Conservation (phyloP, 2,888 invertebrate species). For the Helleia helle region DNA sequence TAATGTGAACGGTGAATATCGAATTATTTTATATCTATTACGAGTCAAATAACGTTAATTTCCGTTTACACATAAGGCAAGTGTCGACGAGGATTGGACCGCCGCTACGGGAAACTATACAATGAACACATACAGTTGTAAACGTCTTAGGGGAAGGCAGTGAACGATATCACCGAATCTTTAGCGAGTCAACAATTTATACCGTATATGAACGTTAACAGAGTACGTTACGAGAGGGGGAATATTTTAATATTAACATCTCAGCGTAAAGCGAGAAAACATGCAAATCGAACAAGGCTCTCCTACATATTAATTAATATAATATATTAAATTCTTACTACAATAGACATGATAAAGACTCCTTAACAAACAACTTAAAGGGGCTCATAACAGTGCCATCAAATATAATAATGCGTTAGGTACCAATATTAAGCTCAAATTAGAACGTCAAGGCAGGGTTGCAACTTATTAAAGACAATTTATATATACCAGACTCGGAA, state of each 20-base stretch:
- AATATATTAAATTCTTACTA: constrained; percentile 70
- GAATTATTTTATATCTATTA: constrained; percentile 13
- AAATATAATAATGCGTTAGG: constrained; percentile 61
- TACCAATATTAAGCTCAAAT: constrained; percentile 62
- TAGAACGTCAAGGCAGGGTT: constrained; percentile 38
- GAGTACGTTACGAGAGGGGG: constrained; percentile 40
- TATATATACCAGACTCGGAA: too few relatives aligned
- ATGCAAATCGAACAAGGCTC: constrained; percentile 62
- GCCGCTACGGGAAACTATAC: constrained; percentile 33
- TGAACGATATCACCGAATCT: constrained; percentile 34
- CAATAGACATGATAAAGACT: constrained; percentile 71
- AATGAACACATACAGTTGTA: constrained; percentile 49
- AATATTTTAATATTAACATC: constrained; percentile 41
- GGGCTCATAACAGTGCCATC: constrained; percentile 69
- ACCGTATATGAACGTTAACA: constrained; percentile 47
- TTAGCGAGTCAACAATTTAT: constrained; percentile 32
- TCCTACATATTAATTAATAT: constrained; percentile 53
- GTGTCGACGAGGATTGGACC: constrained; percentile 27
- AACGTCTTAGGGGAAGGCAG: constrained; percentile 49
- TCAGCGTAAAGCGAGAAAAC: constrained; percentile 53
- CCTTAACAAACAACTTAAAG: constrained; percentile 70
- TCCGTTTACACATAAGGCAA: constrained; percentile 41
- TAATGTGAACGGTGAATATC: constrained; percentile 9
- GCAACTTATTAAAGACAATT: too few relatives aligned
- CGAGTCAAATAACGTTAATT: constrained; percentile 12